phyloP scores from a whole-genome alignment of 2,888 invertebrate genomes.

The Parasteatoda lunata region DNA sequence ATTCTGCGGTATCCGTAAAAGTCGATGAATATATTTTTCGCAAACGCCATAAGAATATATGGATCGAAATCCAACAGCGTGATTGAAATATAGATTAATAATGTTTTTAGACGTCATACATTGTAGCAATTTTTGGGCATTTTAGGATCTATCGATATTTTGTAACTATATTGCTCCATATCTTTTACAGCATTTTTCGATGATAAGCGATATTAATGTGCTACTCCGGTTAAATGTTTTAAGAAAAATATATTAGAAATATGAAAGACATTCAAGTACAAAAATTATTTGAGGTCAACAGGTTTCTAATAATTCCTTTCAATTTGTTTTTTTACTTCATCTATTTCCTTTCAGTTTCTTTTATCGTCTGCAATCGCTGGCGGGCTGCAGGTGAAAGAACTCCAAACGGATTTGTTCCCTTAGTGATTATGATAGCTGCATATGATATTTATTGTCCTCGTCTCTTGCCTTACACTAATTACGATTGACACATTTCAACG shows the following conservation, averaged over 20 bases:
- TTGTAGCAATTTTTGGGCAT: too few relatives aligned
- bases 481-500: background rate
- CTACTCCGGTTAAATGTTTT: conserved; percentile 21
- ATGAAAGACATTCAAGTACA: conserved; percentile 41
- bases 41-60: too few relatives aligned
- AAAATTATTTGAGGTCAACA: conserved; percentile 27
- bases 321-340: background rate
- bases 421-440: conserved; percentile 34
- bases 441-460: conserved; percentile 41
- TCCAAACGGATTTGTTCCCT: conserved; percentile 33
- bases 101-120: too few relatives aligned
- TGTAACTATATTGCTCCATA: too few relatives aligned
- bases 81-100: too few relatives aligned
- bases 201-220: background rate
- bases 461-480: background rate
- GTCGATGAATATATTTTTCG: too few relatives aligned
- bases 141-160: too few relatives aligned
- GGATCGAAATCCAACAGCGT: too few relatives aligned
- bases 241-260: conserved; percentile 24
- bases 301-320: conserved; percentile 30
- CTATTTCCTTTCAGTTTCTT: background rate
- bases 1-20: too few relatives aligned
- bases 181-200: too few relatives aligned
- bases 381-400: conserved; percentile 27
- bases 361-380: background rate